Evolutionary conservation across 1,140 invertebrate species (phyloP).

Genomic region (Archivesica marissinica): DNA sequence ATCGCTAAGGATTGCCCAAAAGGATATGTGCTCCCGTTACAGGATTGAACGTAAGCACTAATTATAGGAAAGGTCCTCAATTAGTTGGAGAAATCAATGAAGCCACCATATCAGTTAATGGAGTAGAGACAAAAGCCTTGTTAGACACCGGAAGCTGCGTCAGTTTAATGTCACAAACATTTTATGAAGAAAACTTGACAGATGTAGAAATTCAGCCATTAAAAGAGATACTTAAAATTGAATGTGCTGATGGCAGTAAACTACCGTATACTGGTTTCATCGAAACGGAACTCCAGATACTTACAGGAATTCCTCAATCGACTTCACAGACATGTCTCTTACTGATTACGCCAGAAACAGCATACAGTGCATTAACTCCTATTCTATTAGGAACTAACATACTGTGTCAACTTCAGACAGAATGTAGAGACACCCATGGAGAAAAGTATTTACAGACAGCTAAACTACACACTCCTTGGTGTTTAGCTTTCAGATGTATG

Average conservation of each 20-base stretch:
- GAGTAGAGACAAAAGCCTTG: slow-evolving; percentile 4
- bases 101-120: not conserved
- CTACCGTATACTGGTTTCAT: slow-evolving; percentile 33
- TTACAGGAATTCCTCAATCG: not conserved
- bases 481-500: slow-evolving; percentile 58
- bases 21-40: not conserved
- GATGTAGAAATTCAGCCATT: not conserved
- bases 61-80: not conserved
- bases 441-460: slow-evolving; percentile 31
- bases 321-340: not conserved
- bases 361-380: too few relatives aligned
- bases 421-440: too few relatives aligned
- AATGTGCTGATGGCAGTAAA: slow-evolving; percentile 38
- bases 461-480: slow-evolving; percentile 25
- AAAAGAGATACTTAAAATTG: slow-evolving; percentile 6
- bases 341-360: too few relatives aligned
- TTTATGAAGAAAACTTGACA: slow-evolving; percentile 39
- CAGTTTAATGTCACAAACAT: not conserved
- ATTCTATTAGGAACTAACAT: too few relatives aligned
- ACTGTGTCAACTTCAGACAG: too few relatives aligned
- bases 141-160: slow-evolving; percentile 45
- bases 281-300: not conserved
- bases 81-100: slow-evolving; percentile 8
- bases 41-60: not conserved
- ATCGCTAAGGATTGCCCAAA: not conserved